Base-by-base conservation (phyloP, 35 echinoderm and acorn worm genomes). In the Apostichopus californicus region DNA sequence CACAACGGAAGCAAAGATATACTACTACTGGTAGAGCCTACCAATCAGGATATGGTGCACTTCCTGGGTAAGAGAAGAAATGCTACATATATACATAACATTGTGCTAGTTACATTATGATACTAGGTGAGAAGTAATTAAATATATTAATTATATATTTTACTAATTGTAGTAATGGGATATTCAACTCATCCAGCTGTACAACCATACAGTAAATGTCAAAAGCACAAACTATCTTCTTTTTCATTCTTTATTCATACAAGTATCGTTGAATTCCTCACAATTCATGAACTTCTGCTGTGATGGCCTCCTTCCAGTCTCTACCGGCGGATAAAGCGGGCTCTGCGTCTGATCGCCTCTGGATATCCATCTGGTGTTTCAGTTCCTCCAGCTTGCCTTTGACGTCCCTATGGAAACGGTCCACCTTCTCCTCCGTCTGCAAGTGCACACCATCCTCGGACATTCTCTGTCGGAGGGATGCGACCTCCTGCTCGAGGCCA, bases 251-350 rank as follows among this genome's bases (percentile, higher is more conserved):
- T 46, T 4, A 3, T 46, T 0, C 34, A 46, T 46, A 46, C 34
- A 46, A 46, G 34, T 46, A 46, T 46, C 3, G 58, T 61, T 61
- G 24, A 79, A 28, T 9, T 18, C 6, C 93, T 91, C 83, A 94
- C 93, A 70, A 81, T 56, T 94, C 89, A 77, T 92, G 88, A 78
- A 94, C 79, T 61, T 94, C 93, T 54, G 78, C 20, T 64, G 93
- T 83, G 2, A 94, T 53, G 13, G 89, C 66, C 78, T 77, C 78
- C 58, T 54, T 61, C 80, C 89, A 91, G 52, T 77, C 89, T 81
- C 64, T 46, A 4, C 54, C 77, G 65, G 9, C 21, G 8, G 56
- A 77, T 57, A 73, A 8, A 15, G 56, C 6, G 70, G 73, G 65
- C 58, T 66, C 26, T 8, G 53, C 6, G 53, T 55, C 64, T 18